Evolutionary conservation across 2,797 vertebrate genomes (phyloP), one percentile per base, ranked within the genome.

Genomic region (Perodicticus potto): DNA sequence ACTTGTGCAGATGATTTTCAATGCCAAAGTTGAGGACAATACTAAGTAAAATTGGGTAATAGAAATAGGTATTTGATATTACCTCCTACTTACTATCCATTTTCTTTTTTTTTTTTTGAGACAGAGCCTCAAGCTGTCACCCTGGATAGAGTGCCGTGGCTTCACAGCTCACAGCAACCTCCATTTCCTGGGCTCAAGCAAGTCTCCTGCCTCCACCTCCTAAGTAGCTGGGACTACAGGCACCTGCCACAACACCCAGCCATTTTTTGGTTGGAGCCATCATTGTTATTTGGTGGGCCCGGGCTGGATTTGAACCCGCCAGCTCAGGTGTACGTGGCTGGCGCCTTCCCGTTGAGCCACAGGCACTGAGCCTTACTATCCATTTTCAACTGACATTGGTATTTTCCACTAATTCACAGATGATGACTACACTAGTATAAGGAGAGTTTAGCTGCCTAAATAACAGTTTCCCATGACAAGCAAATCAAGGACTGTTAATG

Each of bases 351-450:
- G 2, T 49, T 49, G 45, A 49, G 45, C 45, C 45, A 1, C 0
- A 49, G 45, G 45, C 45, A 12, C 12, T 10, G 2, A 40, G 40
- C 45, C 23, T 73, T 91, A 61, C 13, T 91, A 53, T 72, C 53
- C 32, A 93, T 53, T 7, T 43, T 45, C 65, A 95, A 65, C 40
- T 23, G 53, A 65, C 77, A 59, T 16, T 14, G 13, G 20, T 67
- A 69, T 70, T 91, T 86, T 88, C 91, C 7, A 92, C 29, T 89
- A 61, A 40, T 92, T 23, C 89, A 40, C 13, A 94, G 74, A 78
- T 86, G 22, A 91, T 25, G 89, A 85, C 22, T 45, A 84, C 20
- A 67, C 17, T 45, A 87, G 40, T 37, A 37, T 70, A 91, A 49
- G 11, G 6, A 82, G 74, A 89, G 40, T 65, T 93, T 53, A 49